Percentiles rank a stretch among this genome's conserved stretches.
Evolutionary conservation across 2,888 invertebrate genomes (phyloP).

Genomic region (Mythimna vitellina): DNA sequence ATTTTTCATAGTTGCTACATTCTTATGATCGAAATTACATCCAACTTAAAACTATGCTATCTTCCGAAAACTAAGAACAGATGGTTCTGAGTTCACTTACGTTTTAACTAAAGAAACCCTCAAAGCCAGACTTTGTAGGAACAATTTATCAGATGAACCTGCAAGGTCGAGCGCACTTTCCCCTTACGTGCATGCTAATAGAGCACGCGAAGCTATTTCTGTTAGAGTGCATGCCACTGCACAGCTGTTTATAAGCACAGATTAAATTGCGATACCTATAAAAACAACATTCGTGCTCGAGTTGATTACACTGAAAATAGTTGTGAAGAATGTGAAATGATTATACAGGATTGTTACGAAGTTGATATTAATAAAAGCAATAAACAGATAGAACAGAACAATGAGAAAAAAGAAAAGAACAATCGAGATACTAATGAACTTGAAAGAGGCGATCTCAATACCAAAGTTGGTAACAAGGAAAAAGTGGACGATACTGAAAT

Average conservation of each 20-base stretch:
- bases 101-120: slow-evolving; percentile 33
- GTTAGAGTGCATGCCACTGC: slow-evolving; percentile 60
- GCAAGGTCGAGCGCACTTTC: slow-evolving; percentile 79
- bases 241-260: slow-evolving; percentile 61
- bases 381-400: background rate
- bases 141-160: slow-evolving; percentile 62
- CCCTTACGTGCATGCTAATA: slow-evolving; percentile 67
- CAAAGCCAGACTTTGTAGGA: slow-evolving; percentile 43
- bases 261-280: slow-evolving; percentile 41
- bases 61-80: slow-evolving; percentile 15
- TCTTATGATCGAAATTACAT: slow-evolving; percentile 10
- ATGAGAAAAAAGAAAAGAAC: slow-evolving; percentile 7
- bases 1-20: background rate
- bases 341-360: slow-evolving; percentile 10
- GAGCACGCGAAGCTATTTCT: slow-evolving; percentile 69
- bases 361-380: slow-evolving; percentile 7
- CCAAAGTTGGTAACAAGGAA: background rate
- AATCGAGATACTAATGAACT: slow-evolving; percentile 15
- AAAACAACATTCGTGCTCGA: slow-evolving; percentile 31
- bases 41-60: background rate
- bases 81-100: slow-evolving; percentile 5
- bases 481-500: background rate
- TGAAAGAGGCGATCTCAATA: slow-evolving; percentile 20
- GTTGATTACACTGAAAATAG: slow-evolving; percentile 32
- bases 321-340: slow-evolving; percentile 20